Conservation (phyloP, 2,113 vertebrate genomes). For the Forbesichthys papilliferus region DNA sequence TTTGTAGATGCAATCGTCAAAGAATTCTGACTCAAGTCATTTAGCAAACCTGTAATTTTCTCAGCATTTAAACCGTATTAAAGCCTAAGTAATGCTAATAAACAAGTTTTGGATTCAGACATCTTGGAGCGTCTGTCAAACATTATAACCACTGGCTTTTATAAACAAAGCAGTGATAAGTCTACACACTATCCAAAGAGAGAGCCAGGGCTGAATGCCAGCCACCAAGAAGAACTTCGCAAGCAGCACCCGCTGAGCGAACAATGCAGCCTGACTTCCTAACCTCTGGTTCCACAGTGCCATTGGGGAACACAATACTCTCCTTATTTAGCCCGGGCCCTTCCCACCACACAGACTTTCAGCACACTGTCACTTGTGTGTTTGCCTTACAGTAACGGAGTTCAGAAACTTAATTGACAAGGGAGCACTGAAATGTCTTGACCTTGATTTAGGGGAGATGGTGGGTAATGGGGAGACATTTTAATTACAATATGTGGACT, state of each 20-base stretch:
- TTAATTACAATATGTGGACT: constrained; percentile 18
- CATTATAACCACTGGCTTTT: constrained; percentile 19
- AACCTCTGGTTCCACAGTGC: constrained; percentile 61
- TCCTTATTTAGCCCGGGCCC: constrained; percentile 64
- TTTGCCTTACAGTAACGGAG: constrained; percentile 47
- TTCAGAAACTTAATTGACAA: constrained; percentile 34
- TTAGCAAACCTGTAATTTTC: constrained; percentile 14
- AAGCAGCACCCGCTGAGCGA: constrained; percentile 29
- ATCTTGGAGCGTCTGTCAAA: constrained; percentile 18
- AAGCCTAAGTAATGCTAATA: neutral
- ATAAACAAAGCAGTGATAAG: constrained; percentile 18
- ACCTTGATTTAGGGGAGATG: constrained; percentile 6
- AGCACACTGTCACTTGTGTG: constrained; percentile 49
- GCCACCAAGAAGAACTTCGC: constrained; percentile 39
- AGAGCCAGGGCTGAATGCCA: constrained; percentile 37
- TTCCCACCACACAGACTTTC: constrained; percentile 60
- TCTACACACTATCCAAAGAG: constrained; percentile 12
- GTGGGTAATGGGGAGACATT: neutral
- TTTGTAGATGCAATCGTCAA: neutral
- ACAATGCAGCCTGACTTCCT: constrained; percentile 74
- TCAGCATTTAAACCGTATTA: constrained; percentile 21
- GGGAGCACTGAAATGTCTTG: constrained; percentile 19
- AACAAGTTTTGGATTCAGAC: constrained; percentile 19
- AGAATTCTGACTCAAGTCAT: constrained; percentile 1
- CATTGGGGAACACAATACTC: constrained; percentile 67